These are phyloP conservation scores for Caenorhabditis sinica DNA, from an alignment of 2,888 invertebrate genomes.

Conservation along the genomic window DNA sequence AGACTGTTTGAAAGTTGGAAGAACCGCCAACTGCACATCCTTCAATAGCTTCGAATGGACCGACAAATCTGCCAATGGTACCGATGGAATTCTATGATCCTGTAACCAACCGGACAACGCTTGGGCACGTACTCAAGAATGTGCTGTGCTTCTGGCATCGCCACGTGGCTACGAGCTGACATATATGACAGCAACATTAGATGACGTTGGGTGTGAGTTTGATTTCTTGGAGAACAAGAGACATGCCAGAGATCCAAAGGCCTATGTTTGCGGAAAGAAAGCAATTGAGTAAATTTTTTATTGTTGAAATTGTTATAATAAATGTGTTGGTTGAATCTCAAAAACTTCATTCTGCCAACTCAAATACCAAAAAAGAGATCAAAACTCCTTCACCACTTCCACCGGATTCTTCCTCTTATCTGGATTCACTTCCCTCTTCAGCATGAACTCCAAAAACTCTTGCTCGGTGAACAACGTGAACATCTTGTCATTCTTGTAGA, in stretches of 20 bases:
- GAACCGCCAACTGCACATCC: not conserved
- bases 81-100: conserved; percentile 1
- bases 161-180: not conserved
- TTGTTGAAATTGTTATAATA: too few species aligned
- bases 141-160: not conserved
- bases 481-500: conserved; percentile 12
- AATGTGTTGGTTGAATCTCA: too few species aligned
- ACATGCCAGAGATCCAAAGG: conserved; percentile 2
- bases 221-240: not conserved
- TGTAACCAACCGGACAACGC: conserved; percentile 23
- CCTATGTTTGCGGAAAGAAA: conserved; percentile 23
- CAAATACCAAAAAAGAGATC: not conserved
- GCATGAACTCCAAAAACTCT: conserved; percentile 5
- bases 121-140: not conserved
- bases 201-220: conserved; percentile 16
- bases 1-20: not conserved
- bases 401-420: conserved; percentile 2
- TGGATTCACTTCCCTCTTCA: conserved; percentile 5
- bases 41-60: conserved; percentile 21
- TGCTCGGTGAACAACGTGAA: conserved; percentile 19
- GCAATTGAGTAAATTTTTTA: not conserved
- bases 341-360: too few species aligned
- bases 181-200: not conserved
- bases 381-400: conserved; percentile 3
- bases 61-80: conserved; percentile 10